Evolutionary conservation across 92 coral and sea anemone species (phyloP).

Genomic region (Heteractis magnifica): DNA sequence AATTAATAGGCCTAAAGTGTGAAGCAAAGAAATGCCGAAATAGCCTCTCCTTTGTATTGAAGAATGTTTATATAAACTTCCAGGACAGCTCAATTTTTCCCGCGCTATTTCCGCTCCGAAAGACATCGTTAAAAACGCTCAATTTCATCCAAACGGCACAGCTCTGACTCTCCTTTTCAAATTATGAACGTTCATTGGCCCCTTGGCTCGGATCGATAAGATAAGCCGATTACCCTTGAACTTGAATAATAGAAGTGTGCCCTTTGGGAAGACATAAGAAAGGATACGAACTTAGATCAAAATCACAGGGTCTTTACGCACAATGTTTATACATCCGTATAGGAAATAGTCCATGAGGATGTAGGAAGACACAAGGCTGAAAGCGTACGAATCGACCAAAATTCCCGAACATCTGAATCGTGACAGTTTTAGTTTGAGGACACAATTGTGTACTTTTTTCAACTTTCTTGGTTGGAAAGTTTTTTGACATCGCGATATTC

Average conservation of each 20-base stretch:
- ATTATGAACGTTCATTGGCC: neutral
- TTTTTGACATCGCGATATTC: neutral
- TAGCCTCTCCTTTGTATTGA: neutral
- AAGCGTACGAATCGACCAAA: neutral
- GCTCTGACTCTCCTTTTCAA: neutral
- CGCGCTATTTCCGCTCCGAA: constrained; percentile 17
- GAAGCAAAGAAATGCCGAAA: constrained; percentile 5
- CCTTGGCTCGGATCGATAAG: neutral
- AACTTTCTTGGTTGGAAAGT: neutral
- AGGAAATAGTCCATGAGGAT: neutral
- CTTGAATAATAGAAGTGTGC: neutral
- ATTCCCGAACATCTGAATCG: neutral
- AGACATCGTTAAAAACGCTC: neutral
- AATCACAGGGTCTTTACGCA: neutral
- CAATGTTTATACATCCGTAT: neutral
- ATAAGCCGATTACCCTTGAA: constrained; percentile 18
- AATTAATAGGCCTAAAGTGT: neutral
- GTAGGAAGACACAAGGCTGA: neutral
- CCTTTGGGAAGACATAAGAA: neutral
- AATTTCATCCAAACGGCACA: neutral
- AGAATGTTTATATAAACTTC: constrained; percentile 9
- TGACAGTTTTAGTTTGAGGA: neutral
- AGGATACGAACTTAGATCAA: neutral
- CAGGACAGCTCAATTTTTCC: neutral
- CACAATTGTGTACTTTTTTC: neutral